Percentiles rank a stretch among this genome's conserved stretches.
These are phyloP conservation scores for Chrysopilus asiliformis DNA, from an alignment of 2,888 invertebrate genomes.

Conservation along the genomic window DNA sequence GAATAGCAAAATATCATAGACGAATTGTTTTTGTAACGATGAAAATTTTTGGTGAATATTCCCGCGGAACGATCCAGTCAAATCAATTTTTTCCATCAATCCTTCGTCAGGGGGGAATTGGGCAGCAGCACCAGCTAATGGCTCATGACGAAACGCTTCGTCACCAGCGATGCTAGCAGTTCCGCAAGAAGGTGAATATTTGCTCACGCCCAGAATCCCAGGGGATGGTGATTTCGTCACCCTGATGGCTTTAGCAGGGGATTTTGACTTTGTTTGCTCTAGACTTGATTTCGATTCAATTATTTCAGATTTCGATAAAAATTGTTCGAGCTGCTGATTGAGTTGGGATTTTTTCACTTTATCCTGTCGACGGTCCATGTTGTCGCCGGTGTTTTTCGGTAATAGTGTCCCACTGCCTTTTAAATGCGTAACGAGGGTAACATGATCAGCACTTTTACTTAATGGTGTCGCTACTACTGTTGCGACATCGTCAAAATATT, in stretches of 20 bases:
- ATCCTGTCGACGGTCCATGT: neutral
- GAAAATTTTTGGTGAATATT: constrained; percentile 5
- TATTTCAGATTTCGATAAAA: constrained; percentile 31
- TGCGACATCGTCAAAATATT: constrained; percentile 22
- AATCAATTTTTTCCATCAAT: too few species aligned
- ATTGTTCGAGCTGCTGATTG: constrained; percentile 14
- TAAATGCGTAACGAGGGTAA: constrained; percentile 16
- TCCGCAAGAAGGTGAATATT: too few species aligned
- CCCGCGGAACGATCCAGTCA: too few species aligned
- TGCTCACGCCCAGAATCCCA: too few species aligned
- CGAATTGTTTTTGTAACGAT: constrained; percentile 13
- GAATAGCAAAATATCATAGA: constrained; percentile 30
- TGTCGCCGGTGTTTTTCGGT: neutral
- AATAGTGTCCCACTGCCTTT: constrained; percentile 1
- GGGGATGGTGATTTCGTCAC: too few species aligned
- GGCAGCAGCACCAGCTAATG: too few species aligned
- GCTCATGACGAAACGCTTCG: neutral
- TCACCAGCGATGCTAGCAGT: neutral
- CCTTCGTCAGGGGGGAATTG: too few species aligned
- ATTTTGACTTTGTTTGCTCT: neutral
- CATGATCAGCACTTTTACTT: constrained; percentile 29
- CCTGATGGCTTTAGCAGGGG: too few species aligned
- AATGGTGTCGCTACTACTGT: too few species aligned
- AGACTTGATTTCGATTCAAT: constrained; percentile 18
- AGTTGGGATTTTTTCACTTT: constrained; percentile 7